Evolutionary conservation across 2,113 vertebrate genomes (phyloP), one percentile per base, ranked within the genome.

Genomic region (Tenebrosternarchus preto): DNA sequence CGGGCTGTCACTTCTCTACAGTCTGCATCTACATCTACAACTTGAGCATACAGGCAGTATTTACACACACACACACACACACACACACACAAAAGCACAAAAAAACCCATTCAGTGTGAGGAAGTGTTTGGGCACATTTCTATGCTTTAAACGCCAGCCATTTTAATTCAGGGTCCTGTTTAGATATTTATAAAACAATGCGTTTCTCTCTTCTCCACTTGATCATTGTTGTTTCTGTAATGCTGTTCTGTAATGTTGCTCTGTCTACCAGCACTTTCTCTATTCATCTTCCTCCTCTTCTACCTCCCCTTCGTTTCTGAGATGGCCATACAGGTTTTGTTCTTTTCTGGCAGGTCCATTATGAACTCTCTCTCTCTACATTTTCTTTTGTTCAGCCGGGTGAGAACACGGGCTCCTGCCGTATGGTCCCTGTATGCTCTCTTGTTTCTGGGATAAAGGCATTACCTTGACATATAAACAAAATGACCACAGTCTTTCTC

Each of bases 261-360:
- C 61, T 61, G 27, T 43, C 5, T 46, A 3, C 22, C 43, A 12
- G 20, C 31, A 5, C 57, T 11, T 33, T 73, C 29, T 73, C 31
- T 59, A 31, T 22, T n/a, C 27, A 9, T 69, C 56, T 15, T 33
- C n/a, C 7, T 46, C 55, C 12, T 80, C 22, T n/a, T 1, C 22
- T 36, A n/a, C 11, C 57, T 36, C 0, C 6, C 9, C 7, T 61
- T 33, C 2, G 6, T 39, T 27, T 50, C 36, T 77, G 73, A 25
- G 6, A 3, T 46, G 43, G 43, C 43, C 43, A 12, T 50, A 12
- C 11, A 12, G 12, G 43, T 12, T 50, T 50, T 9, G 43, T 20
- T 15, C 25, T 5, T 66, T 4, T 73, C 55, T 39, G 85, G 43
- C 60, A 87, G 73, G 33, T 70, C 43, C 46, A 46, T 59, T 17